phyloP scores from a whole-genome alignment of 2,797 vertebrate species.

The Eremophila alpestris region DNA sequence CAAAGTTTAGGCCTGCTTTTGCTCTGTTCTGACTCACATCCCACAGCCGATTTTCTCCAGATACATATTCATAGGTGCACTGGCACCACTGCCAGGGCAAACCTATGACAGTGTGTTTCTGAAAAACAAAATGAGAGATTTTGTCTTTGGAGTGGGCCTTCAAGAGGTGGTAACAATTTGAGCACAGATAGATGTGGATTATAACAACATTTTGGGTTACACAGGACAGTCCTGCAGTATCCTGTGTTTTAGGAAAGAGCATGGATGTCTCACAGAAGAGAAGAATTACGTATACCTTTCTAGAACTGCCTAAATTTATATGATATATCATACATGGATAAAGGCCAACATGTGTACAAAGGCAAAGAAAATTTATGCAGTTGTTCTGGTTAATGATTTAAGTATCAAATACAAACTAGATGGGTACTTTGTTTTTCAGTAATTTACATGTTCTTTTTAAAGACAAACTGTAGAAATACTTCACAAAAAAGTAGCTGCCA shows the following conservation, averaged over 20 bases:
- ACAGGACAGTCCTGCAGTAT: not conserved
- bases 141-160: not conserved
- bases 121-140: not conserved
- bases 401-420: not conserved
- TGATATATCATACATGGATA: fast-evolving
- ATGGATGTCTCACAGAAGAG: not conserved
- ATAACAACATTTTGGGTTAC: not conserved
- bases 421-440: not conserved
- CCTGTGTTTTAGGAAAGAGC: not conserved
- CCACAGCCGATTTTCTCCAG: no score
- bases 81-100: no score
- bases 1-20: no score
- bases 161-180: not conserved
- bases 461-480: not conserved
- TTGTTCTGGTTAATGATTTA: not conserved
- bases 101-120: no score
- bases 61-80: no score
- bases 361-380: not conserved
- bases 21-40: no score
- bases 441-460: not conserved
- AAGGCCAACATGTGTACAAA: not conserved
- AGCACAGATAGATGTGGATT: not conserved
- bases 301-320: not conserved
- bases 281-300: fast-evolving
- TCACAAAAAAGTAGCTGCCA: not conserved